These are phyloP conservation scores for Erebia ligea DNA, from an alignment of 2,888 invertebrate species.

Conservation along the genomic window DNA sequence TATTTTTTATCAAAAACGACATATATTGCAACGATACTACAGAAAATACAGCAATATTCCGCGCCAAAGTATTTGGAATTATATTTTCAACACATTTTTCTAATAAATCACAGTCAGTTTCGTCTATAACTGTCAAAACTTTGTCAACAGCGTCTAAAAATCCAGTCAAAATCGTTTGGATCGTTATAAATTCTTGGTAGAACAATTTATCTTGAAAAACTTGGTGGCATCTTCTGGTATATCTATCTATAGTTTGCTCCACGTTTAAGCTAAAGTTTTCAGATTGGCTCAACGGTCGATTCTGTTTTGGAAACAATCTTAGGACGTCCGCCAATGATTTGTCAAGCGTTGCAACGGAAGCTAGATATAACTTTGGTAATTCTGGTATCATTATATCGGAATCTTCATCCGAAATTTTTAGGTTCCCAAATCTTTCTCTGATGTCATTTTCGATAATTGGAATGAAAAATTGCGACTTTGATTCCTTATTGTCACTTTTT, in stretches of 20 bases:
- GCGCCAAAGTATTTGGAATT: slow-evolving; percentile 60
- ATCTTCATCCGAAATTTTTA: slow-evolving; percentile 69
- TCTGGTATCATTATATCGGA: slow-evolving; percentile 64
- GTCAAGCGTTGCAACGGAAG: slow-evolving; percentile 61
- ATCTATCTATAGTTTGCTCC: slow-evolving; percentile 75
- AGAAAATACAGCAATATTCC: slow-evolving; percentile 69
- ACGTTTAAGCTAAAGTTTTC: slow-evolving; percentile 71
- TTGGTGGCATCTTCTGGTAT: slow-evolving; percentile 75
- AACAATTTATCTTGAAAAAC: slow-evolving; percentile 79
- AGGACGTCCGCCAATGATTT: slow-evolving; percentile 68
- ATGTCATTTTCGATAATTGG: slow-evolving; percentile 66
- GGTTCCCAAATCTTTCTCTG: slow-evolving; percentile 68
- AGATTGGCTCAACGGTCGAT: slow-evolving; percentile 74
- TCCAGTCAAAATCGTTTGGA: slow-evolving; percentile 67
- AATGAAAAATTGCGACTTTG: slow-evolving; percentile 78
- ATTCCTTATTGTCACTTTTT: slow-evolving; percentile 71
- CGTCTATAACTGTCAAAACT: slow-evolving; percentile 62
- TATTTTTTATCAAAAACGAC: slow-evolving; percentile 77
- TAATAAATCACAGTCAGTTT: slow-evolving; percentile 69
- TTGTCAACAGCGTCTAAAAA: slow-evolving; percentile 61
- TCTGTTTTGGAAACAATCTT: slow-evolving; percentile 74
- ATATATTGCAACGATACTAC: slow-evolving; percentile 76
- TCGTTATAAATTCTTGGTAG: slow-evolving; percentile 70
- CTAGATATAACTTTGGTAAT: slow-evolving; percentile 64
- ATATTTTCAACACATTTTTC: slow-evolving; percentile 73